Base-by-base conservation (phyloP, 2,797 vertebrate genomes). In the Alfaro cultratus region DNA sequence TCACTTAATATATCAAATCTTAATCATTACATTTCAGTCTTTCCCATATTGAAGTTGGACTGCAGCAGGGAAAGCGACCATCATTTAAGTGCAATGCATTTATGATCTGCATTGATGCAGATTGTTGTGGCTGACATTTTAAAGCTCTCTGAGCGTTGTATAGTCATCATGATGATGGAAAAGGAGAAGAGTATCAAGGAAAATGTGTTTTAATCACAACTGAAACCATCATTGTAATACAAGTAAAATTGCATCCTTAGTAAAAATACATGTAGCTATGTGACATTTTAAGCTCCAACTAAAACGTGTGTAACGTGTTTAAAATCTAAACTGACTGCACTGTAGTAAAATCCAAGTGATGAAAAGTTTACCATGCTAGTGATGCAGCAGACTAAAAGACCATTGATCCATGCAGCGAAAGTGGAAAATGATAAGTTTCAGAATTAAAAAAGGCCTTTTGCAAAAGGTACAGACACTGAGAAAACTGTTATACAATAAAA, bases 401-500 rank as follows among this genome's bases (percentile, higher is more conserved):
- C 75, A 73, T 9, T 2, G 1, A 86, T 80, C 73, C 73, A 87
- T 73, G 64, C 68, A 1, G 8, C 76, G 57, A 79, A 80, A 79
- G 39, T 1, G 21, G 60, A 31, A 53, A 18, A 77, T 85, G 76
- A 84, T 55, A 49, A 78, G 43, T 72, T 7, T 9, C 51, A 9
- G 39, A 41, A 57, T 31, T 23, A 7, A 74, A 67, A 51, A 72
- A 75, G 64, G 74, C 60, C 76, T 60, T 53, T 76, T 60, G 39
- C 43, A 80, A 86, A 91, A 85, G 75, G 80, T 88, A 86, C 84
- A 91, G 89, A 85, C 31, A 78, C n/a, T 31, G 73, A 70, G 78
- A 88, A 86, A 83, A 79, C 67, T 47, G 89, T 90, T 88, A 83
- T 80, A 89, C 80, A 92, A 93, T 91, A 84, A 85, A 84, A 93